Base-by-base conservation (phyloP, 2,888 invertebrate genomes). In the Aspidiotus destructor region DNA sequence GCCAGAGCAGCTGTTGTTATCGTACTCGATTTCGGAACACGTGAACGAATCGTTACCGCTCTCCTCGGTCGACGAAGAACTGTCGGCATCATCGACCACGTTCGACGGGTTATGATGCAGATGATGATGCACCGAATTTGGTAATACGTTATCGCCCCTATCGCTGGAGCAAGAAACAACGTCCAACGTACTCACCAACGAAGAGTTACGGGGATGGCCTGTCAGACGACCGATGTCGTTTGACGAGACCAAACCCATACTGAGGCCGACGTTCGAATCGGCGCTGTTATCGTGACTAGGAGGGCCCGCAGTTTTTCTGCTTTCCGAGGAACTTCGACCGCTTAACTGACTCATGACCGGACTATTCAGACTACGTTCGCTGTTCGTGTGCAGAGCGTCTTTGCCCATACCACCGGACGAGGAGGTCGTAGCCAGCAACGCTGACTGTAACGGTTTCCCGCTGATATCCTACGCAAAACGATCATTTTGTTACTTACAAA, bases 1-100 rank as follows among this genome's bases (percentile, higher is more conserved):
- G 15, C 89, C 89, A 68, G 85, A 86, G 71, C 90, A 80, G 74
- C 89, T 89, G 75, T 90, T 89, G 76, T 93, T 92, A 75, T 95
- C 95, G 77, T 94, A 95, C 78, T 97, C 97, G 76, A 95, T 95
- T 80, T 96, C 96, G 0, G 96, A 96, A 80, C 96, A 97, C 11
- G 96, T 97, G 80, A 97, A 97, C 74, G 95, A 95, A 77, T 97
- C 96, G 79, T 96, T 94, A 7, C 88, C 89, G 72, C 87, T 88
- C 78, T 95, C 95, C 77, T 95, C 95, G 74, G 94, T 91, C 10
- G 94, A 90, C 9, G 89, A 89, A 10, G 89, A 89, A 74, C 89
- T 86, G 74, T 72, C 68, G 70, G 72, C 71, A 57, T 73, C 74
- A 60, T 71, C 73, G 57, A 68, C 72, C 8, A 62, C 73, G 69